A percentile compares a stretch with the other conserved stretches of the same genome.
These are phyloP conservation scores for Pterobdella sp. DNA, from an alignment of 2,888 invertebrate species.

Conservation along the genomic window DNA sequence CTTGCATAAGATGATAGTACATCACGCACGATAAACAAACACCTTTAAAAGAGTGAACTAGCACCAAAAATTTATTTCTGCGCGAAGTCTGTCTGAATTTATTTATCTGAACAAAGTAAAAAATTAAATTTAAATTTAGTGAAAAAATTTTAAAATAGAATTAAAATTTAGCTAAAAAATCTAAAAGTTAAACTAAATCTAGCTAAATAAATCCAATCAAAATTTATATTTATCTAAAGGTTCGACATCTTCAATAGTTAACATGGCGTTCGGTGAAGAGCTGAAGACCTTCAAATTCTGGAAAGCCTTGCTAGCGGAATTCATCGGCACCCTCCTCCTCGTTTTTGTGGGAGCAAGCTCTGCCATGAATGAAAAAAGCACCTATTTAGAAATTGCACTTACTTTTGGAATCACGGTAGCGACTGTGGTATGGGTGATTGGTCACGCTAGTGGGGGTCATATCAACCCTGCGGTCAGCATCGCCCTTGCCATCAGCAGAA, in stretches of 20 bases:
- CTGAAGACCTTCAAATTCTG: constrained; percentile 38
- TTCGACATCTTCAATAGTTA: neutral
- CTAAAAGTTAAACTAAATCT: too few relatives aligned
- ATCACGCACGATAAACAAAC: too few relatives aligned
- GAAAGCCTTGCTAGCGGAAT: constrained; percentile 50
- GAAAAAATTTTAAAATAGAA: too few relatives aligned
- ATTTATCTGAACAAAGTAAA: too few relatives aligned
- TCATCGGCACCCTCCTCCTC: constrained; percentile 48
- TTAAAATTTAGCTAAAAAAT: too few relatives aligned
- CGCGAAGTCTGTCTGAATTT: too few relatives aligned
- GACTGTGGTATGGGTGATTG: constrained; percentile 49
- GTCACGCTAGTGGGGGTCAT: constrained; percentile 50
- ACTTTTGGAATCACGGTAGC: constrained; percentile 49
- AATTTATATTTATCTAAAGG: too few relatives aligned
- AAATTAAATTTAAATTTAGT: too few relatives aligned
- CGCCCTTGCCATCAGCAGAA: constrained; percentile 23
- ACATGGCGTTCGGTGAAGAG: constrained; percentile 28
- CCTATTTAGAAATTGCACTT: constrained; percentile 32
- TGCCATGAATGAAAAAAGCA: constrained; percentile 34
- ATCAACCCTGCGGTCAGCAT: constrained; percentile 51
- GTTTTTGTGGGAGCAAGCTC: constrained; percentile 48
- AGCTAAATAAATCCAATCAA: too few relatives aligned
- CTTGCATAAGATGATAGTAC: too few relatives aligned
- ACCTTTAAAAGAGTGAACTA: too few relatives aligned
- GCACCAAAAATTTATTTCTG: too few relatives aligned